Evolutionary conservation across 2,797 vertebrate species (phyloP), one percentile per base, ranked within the genome.

Genomic region (Toxotes lorentzi): DNA sequence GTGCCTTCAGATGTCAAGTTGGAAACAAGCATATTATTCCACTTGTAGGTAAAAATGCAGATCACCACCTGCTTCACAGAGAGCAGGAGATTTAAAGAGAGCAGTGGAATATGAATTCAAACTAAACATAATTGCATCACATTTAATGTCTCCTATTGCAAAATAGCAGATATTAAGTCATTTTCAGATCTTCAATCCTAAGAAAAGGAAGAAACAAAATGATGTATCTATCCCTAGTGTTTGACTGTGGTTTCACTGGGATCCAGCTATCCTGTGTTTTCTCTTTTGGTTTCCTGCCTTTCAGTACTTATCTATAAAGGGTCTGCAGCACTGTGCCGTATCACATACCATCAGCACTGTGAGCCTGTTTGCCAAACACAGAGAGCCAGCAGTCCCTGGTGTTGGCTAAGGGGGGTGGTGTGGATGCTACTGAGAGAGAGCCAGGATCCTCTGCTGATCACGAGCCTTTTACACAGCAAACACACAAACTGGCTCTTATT

Each of bases 381-480:
- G 87, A 82, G 72, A 63, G 66, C 60, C 82, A 86, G 77, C 66
- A 78, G 73, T 83, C 83, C 59, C 68, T 68, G 27, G 61, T 78
- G 78, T 80, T 82, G 56, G 58, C 60, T 67, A 60, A 64, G 61
- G 59, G 70, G 57, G 57, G 70, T 86, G 83, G 73, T 80, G 77
- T 78, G 63, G 76, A 51, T 50, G 72, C 78, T 70, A 59, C 67
- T 78, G 79, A 71, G 71, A 54, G 40, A 70, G 34, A 73, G 71
- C 34, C 48, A 47, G 53, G 65, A 57, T 73, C 68, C 61, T 84
- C 67, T 78, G 85, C 27, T 81, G 77, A 82, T 86, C 76, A 82
- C 81, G 78, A 68, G 58, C 54, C 57, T 70, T 86, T 86, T 83
- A 66, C 72, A 83, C 71, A 67, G 71, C 69, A 80, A 81, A 81